Evolutionary conservation across 1,140 invertebrate species (phyloP).

Genomic region (Venustaconcha ellipsiformis): DNA sequence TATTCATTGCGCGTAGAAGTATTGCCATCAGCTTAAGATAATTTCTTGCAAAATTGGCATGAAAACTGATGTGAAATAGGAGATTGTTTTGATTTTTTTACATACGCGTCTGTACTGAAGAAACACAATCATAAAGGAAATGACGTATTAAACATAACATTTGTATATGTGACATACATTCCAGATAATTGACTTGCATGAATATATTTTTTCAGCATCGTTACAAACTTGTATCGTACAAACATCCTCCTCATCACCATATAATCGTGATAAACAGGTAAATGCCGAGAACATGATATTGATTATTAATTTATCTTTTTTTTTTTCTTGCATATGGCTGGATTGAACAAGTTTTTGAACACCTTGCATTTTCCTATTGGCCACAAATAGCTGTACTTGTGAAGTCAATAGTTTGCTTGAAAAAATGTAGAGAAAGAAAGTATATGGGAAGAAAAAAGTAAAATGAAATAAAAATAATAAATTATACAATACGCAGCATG

Average conservation of each 20-base stretch:
- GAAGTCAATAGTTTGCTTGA: not conserved
- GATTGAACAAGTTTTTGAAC: not conserved
- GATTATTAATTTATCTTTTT: not conserved
- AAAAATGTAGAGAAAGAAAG: no score
- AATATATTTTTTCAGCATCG: not conserved
- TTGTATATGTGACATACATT: no score
- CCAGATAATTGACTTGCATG: no score
- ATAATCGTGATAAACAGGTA: not conserved
- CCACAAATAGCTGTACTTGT: not conserved
- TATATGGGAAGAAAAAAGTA: not conserved
- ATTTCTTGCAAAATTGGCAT: no score
- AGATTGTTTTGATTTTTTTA: no score
- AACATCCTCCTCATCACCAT: not conserved
- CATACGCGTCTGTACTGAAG: no score
- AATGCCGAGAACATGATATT: not conserved
- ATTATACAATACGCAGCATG: not conserved
- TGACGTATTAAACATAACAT: no score
- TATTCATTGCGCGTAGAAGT: no score
- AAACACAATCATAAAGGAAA: no score
- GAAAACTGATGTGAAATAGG: no score
- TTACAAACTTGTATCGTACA: not conserved
- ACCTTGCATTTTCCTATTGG: not conserved
- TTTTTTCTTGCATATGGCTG: not conserved
- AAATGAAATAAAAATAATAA: not conserved
- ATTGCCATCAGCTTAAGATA: no score